phyloP scores from a whole-genome alignment of 2,797 vertebrate species.

The Sebastes cheni region DNA sequence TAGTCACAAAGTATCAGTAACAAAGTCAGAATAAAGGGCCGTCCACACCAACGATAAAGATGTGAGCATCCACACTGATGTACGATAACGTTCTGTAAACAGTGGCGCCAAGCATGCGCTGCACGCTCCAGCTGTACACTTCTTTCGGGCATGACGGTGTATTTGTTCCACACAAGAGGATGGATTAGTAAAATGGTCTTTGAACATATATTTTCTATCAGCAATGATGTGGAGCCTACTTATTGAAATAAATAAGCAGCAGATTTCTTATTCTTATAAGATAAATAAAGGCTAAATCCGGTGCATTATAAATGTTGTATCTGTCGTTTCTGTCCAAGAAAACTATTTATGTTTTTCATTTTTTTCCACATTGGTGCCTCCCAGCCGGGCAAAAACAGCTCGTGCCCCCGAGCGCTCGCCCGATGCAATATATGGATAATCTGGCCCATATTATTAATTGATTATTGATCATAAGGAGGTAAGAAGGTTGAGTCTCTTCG shows the following conservation, averaged over 20 bases:
- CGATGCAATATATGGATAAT: too few species aligned
- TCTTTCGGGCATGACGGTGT: background rate
- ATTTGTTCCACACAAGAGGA: background rate
- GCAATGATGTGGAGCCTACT: background rate
- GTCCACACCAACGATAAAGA: background rate
- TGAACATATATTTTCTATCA: background rate
- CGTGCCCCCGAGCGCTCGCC: too few species aligned
- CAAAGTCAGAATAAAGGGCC: background rate
- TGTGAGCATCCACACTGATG: background rate
- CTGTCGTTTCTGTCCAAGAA: too few species aligned
- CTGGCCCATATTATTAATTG: too few species aligned
- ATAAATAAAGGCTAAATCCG: background rate
- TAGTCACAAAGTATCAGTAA: constrained; percentile 10
- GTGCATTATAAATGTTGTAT: too few species aligned
- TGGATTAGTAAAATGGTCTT: background rate
- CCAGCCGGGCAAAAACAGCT: too few species aligned
- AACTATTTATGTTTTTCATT: too few species aligned
- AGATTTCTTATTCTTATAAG: background rate
- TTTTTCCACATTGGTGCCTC: too few species aligned
- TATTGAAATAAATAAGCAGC: background rate
- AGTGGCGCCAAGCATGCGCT: background rate
- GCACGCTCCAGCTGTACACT: too few species aligned
- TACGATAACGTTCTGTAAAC: background rate
- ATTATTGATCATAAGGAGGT: too few species aligned
- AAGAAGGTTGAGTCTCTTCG: too few species aligned